Conservation (phyloP, 2,113 vertebrate genomes). For the Pollimyrus isidori region DNA sequence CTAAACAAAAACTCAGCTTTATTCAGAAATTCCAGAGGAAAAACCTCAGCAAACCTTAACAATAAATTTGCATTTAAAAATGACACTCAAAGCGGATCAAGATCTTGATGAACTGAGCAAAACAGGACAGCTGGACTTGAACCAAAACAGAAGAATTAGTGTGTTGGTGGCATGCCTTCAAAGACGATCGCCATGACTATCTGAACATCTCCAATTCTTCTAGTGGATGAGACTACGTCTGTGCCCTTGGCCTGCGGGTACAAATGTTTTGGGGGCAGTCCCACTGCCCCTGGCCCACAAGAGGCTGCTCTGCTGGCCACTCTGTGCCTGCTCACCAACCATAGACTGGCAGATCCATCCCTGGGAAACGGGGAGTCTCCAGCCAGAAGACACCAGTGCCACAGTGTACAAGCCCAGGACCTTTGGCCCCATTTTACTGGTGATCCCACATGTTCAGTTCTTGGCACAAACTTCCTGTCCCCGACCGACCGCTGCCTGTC, state of each 20-base stretch:
- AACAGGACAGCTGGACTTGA: not conserved
- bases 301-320: not conserved
- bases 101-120: not conserved
- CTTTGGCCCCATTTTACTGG: not conserved
- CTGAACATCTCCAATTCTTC: not conserved
- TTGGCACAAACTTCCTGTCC: not conserved
- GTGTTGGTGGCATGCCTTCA: not conserved
- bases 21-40: not conserved
- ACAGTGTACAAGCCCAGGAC: not conserved
- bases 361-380: not conserved
- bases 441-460: not conserved
- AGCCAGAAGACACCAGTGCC: not conserved
- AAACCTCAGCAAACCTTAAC: not conserved
- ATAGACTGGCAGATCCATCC: not conserved
- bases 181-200: not conserved
- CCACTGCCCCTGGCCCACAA: not conserved
- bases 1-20: not conserved
- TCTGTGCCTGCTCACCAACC: not conserved
- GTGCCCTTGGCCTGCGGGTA: not conserved
- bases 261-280: not conserved
- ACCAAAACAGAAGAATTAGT: not conserved
- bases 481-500: not conserved
- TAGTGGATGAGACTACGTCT: not conserved
- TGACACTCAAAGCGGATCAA: not conserved
- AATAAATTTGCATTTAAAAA: not conserved